A percentile compares a stretch with the other conserved stretches of the same genome.
Evolutionary conservation across 2,113 vertebrate species (phyloP).

Genomic region (Lonchura striata): DNA sequence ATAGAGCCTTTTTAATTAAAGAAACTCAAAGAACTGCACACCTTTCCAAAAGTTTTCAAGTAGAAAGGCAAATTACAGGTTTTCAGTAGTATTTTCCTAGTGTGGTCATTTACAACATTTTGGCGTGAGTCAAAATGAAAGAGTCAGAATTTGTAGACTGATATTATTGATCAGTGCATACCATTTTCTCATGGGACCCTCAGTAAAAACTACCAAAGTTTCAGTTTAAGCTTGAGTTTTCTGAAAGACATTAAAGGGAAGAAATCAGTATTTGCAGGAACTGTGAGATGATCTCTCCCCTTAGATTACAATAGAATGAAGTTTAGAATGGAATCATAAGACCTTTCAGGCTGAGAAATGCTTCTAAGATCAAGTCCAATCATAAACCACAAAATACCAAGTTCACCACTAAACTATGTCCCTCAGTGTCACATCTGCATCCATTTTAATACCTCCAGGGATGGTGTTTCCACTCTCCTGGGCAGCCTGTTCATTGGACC

Average conservation of each 20-base stretch:
- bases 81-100: neutral
- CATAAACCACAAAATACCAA: neutral
- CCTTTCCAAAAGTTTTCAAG: neutral
- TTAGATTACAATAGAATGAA: neutral
- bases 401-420: neutral
- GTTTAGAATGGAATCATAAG: neutral
- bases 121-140: neutral
- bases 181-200: neutral
- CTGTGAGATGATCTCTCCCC: neutral
- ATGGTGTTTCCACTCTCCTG: neutral
- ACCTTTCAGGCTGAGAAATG: neutral
- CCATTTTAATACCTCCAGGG: neutral
- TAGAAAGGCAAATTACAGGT: neutral
- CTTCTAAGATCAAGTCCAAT: neutral
- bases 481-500: neutral
- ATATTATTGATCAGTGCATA: neutral
- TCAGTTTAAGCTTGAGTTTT: neutral
- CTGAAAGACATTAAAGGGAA: neutral
- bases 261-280: neutral
- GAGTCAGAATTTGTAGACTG: neutral
- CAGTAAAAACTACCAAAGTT: neutral
- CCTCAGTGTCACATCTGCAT: no score
- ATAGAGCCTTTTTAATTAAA: conserved; percentile 12
- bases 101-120: neutral
- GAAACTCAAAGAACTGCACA: neutral